Conservation (phyloP, 2,888 invertebrate species). For the Philopedon plagiatum region DNA sequence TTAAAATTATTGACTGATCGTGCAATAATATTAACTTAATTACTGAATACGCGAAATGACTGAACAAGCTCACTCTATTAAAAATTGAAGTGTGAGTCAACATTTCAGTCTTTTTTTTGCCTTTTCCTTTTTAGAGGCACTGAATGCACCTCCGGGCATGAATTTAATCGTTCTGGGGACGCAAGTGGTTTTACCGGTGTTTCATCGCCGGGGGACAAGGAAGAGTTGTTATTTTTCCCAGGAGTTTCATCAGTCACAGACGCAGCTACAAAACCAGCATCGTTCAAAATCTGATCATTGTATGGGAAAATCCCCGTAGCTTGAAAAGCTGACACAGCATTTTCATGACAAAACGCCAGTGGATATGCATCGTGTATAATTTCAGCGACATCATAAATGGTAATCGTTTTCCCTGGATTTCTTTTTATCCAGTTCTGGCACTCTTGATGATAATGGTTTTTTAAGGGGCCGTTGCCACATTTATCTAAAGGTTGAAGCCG, state of each 20-base stretch:
- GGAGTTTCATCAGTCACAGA: background rate
- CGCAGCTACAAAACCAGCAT: conserved; percentile 1
- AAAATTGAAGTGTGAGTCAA: too few relatives aligned
- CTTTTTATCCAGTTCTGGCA: background rate
- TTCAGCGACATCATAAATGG: conserved; percentile 1
- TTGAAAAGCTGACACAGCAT: background rate
- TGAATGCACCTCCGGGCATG: too few relatives aligned
- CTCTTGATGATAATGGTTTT: background rate
- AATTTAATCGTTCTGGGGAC: too few relatives aligned
- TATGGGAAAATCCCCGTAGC: background rate
- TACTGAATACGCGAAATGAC: too few relatives aligned
- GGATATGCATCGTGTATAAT: background rate
- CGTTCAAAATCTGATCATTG: conserved; percentile 2
- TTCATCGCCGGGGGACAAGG: too few relatives aligned
- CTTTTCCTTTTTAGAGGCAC: too few relatives aligned
- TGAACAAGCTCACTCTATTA: too few relatives aligned
- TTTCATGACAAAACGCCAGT: background rate
- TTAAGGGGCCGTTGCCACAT: background rate
- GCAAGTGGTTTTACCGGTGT: too few relatives aligned
- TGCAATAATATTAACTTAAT: too few relatives aligned
- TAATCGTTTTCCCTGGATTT: background rate
- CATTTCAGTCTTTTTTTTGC: too few relatives aligned
- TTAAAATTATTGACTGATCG: too few relatives aligned
- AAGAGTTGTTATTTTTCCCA: background rate
- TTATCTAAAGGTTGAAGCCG: background rate